Percentiles rank a stretch among this genome's conserved stretches.
Evolutionary conservation across 2,888 invertebrate species (phyloP).

Genomic region (Crepidodera aurea): DNA sequence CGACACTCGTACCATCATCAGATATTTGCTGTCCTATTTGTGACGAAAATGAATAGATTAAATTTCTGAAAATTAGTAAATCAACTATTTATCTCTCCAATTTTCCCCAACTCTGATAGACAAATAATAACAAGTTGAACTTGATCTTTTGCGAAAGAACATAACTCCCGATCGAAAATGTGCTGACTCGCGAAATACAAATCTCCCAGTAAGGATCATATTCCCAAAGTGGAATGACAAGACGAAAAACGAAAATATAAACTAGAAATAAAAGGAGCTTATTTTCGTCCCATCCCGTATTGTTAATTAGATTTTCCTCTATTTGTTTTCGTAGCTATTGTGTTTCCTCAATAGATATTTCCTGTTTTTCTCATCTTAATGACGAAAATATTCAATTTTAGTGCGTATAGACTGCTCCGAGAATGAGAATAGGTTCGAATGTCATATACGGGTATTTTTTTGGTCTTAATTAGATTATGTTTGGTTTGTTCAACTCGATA

Average conservation of each 20-base stretch:
- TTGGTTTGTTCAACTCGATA: background rate
- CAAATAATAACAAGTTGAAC: slow-evolving; percentile 28
- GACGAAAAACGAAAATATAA: slow-evolving; percentile 19
- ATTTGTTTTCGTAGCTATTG: slow-evolving; percentile 28
- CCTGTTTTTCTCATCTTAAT: slow-evolving; percentile 32
- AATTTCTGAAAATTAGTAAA: too few relatives aligned
- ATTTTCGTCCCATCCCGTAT: slow-evolving; percentile 23
- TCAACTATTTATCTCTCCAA: too few relatives aligned
- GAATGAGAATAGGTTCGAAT: slow-evolving; percentile 21
- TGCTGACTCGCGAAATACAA: slow-evolving; percentile 19
- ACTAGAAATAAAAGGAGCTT: slow-evolving; percentile 15
- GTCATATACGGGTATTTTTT: slow-evolving; percentile 30
- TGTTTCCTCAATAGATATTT: slow-evolving; percentile 33
- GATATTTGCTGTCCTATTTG: too few relatives aligned
- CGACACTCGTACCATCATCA: too few relatives aligned
- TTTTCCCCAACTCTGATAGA: background rate
- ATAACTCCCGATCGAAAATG: slow-evolving; percentile 17
- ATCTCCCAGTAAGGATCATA: slow-evolving; percentile 16
- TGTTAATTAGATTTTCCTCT: slow-evolving; percentile 32
- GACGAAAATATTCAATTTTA: slow-evolving; percentile 37
- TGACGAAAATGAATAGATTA: too few relatives aligned
- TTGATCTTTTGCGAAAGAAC: slow-evolving; percentile 26
- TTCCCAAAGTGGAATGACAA: slow-evolving; percentile 21
- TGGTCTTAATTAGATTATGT: slow-evolving; percentile 19
- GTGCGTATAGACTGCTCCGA: slow-evolving; percentile 14